Evolutionary conservation across 1,140 invertebrate species (phyloP), one percentile per base, ranked within the genome.

Genomic region (Achroia grisella): DNA sequence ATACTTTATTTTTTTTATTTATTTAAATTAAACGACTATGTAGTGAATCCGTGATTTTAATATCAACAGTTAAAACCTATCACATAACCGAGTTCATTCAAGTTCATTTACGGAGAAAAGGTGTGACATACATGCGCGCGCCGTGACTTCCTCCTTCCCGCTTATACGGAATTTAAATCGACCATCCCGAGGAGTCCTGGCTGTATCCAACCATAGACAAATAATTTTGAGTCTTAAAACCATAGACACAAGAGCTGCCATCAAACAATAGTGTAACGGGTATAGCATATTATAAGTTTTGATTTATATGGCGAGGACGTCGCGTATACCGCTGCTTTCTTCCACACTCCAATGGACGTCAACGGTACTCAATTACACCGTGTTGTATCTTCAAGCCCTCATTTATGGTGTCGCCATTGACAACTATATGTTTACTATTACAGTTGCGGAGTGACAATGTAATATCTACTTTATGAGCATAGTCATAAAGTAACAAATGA

Each of bases 91-190:
- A 62, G 79, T 76, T 84, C 79, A 84, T 42, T 68, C 65, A 73
- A 74, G 68, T 84, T 84, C 77, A 78, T 64, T 71, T 75, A 80
- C 71, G 69, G 77, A 81, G 77, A 83, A 78, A 76, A 79, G 68
- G 69, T 79, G 72, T 78, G 68, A 65, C 72, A 77, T 75, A 79
- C 68, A 77, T 76, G 72, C 64, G 50, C 53, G 54, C 56, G 48
- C 41, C 74, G 73, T 75, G 75, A 83, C 79, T 83, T 83, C 79
- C 79, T 83, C 73, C 69, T 80, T 81, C 77, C 79, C 72, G 75
- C 79, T 79, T 79, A 79, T 81, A 66, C 77, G 73, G 77, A 84
- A 84, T 84, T 84, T 84, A 81, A 84, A 84, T 81, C 65, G 72
- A 69, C 72, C 60, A 73, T 70, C 72, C 69, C 71, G 60, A 33